Percentiles rank a stretch among this genome's conserved stretches.
Evolutionary conservation across 2,797 vertebrate species (phyloP).

Genomic region (Oceanodroma leucorhoa): DNA sequence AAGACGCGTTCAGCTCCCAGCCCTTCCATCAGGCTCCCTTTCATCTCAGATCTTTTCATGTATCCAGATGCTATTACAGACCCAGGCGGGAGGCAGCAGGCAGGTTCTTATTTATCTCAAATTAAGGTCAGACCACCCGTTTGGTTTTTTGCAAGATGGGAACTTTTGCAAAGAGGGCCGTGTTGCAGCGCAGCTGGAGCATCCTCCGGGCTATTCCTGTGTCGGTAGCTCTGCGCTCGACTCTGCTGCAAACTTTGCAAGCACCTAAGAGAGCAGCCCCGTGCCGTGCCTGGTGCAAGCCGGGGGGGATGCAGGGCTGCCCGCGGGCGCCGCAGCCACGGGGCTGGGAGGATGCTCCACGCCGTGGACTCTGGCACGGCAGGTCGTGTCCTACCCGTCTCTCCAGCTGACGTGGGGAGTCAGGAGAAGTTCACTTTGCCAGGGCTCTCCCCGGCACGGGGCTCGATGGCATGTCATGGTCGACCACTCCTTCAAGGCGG

Average conservation of each 20-base stretch:
- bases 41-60: background rate
- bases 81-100: background rate
- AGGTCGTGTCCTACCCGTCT: background rate
- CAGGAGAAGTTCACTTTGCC: background rate
- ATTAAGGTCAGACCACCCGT: slow-evolving; percentile 20
- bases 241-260: background rate
- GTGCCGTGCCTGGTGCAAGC: accelerated
- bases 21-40: background rate
- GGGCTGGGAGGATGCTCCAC: background rate
- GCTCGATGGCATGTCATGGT: background rate
- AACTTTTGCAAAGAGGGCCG: background rate
- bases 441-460: background rate
- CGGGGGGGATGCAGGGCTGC: accelerated
- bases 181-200: background rate
- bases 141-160: background rate
- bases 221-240: accelerated
- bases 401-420: background rate
- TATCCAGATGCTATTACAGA: background rate
- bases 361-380: background rate
- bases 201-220: background rate
- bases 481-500: background rate
- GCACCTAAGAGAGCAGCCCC: background rate
- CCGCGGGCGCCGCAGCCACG: accelerated
- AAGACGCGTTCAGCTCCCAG: background rate
- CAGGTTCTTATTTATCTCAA: background rate